These are phyloP conservation scores for Polypedilum vanderplanki DNA, from an alignment of 1,140 invertebrate genomes.

Conservation along the genomic window DNA sequence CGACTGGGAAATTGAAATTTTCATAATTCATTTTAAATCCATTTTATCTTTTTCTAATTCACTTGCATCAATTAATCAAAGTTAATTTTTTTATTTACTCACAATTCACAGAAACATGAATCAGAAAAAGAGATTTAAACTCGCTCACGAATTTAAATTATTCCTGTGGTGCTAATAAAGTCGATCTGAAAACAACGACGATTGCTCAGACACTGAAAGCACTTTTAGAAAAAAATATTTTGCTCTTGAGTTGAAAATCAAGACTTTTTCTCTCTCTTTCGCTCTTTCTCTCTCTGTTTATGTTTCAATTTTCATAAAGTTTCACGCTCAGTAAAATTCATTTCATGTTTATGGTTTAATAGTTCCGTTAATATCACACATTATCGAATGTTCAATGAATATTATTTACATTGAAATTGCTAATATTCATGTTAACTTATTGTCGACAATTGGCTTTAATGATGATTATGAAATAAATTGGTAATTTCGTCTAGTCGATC, in stretches of 20 bases:
- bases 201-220: conserved; percentile 1
- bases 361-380: no score
- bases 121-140: background rate
- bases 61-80: background rate
- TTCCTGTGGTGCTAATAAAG: background rate
- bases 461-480: no score
- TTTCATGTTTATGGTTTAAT: no score
- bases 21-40: background rate
- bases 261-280: background rate
- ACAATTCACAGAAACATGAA: background rate
- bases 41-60: background rate
- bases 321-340: background rate
- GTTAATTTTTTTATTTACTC: background rate
- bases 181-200: conserved; percentile 10
- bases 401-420: no score
- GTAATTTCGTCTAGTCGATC: no score
- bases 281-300: background rate
- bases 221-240: background rate
- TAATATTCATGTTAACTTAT: no score
- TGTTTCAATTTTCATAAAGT: conserved; percentile 3
- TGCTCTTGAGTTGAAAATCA: background rate
- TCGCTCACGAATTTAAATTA: background rate
- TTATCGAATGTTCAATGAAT: no score
- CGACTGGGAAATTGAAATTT: background rate
- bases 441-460: no score